These are phyloP conservation scores for Peromyscus eremicus DNA, from an alignment of 2,797 vertebrate genomes.

Conservation along the genomic window DNA sequence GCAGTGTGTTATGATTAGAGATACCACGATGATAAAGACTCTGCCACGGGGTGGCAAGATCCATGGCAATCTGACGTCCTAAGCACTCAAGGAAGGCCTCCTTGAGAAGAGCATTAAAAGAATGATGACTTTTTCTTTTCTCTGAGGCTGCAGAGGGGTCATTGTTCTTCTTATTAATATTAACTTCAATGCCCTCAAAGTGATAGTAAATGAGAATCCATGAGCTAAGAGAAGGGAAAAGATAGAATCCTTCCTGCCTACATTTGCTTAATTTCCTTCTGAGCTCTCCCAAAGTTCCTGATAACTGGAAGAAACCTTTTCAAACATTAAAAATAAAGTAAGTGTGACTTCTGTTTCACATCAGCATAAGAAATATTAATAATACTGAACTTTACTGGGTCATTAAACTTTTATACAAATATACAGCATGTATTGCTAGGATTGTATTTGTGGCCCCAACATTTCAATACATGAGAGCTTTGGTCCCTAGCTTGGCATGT, in stretches of 20 bases:
- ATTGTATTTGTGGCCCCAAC: not conserved
- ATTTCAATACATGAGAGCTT: not conserved
- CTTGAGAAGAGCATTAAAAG: conserved; percentile 49
- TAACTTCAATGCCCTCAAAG: conserved; percentile 10
- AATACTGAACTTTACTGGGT: not conserved
- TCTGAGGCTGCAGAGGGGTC: conserved; percentile 49
- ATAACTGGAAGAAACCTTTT: conserved; percentile 21
- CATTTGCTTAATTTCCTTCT: conserved; percentile 42
- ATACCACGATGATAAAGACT: conserved; percentile 53
- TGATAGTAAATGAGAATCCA: conserved; percentile 13
- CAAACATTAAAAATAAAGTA: not conserved
- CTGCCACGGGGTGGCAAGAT: conserved; percentile 23
- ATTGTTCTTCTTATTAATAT: conserved; percentile 65
- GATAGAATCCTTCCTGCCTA: not conserved
- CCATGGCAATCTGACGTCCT: conserved; percentile 1
- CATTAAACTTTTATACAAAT: not conserved
- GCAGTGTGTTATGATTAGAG: conserved; percentile 72
- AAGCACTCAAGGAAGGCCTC: conserved; percentile 34
- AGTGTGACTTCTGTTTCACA: not conserved
- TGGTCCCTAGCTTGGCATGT: not conserved
- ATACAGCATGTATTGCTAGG: not conserved
- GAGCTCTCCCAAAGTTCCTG: not conserved
- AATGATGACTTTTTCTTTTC: conserved; percentile 42
- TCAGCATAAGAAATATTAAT: not conserved
- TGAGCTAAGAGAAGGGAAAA: conserved; percentile 48